phyloP scores from a whole-genome alignment of 2,888 invertebrate genomes.

The Schizaphis graminum region DNA sequence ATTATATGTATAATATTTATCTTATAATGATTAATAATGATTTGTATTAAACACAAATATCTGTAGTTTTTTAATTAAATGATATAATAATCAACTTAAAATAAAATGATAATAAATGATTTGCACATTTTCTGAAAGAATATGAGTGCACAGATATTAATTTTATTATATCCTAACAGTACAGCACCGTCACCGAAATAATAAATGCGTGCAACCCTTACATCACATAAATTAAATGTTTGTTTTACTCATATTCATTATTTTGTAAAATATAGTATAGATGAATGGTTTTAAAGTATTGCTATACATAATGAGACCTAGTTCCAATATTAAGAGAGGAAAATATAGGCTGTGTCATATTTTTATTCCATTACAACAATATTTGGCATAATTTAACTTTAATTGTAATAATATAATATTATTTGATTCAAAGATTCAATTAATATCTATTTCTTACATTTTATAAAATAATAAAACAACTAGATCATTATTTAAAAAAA shows the following conservation, averaged over 20 bases:
- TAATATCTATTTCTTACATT: not conserved
- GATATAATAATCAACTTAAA: not conserved
- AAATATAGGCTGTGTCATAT: not conserved
- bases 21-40: not conserved
- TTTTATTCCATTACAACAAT: not conserved
- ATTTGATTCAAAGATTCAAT: not conserved
- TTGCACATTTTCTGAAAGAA: not conserved
- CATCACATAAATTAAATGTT: not conserved
- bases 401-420: not conserved
- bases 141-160: not conserved
- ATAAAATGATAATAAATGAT: not conserved
- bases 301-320: not conserved
- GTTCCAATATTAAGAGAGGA: not conserved
- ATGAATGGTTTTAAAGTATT: not conserved
- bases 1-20: not conserved
- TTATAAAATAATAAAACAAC: not conserved
- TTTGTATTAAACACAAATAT: not conserved
- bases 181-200: not conserved
- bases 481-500: not conserved
- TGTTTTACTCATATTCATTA: not conserved
- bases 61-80: not conserved
- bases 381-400: not conserved
- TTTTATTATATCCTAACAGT: not conserved
- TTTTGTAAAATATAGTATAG: not conserved
- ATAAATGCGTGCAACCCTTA: not conserved